phyloP scores from a whole-genome alignment of 1,140 invertebrate species.

The Sarcophaga bullata region DNA sequence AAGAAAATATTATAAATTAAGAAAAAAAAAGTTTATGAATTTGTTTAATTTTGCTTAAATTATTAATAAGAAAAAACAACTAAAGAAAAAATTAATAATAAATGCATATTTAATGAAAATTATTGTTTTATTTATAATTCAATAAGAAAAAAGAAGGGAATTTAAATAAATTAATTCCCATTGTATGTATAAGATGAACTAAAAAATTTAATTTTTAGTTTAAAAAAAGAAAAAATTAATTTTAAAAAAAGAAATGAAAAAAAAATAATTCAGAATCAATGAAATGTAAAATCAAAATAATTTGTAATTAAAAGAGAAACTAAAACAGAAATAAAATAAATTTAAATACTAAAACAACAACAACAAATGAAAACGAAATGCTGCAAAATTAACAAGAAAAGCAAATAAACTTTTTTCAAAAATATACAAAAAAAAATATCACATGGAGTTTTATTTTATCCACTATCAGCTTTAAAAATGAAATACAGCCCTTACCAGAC shows the following conservation, averaged over 20 bases:
- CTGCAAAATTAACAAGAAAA: conserved; percentile 1
- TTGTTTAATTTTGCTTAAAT: conserved; percentile 1
- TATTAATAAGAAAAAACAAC: neutral
- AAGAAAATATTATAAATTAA: neutral
- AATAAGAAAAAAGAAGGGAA: neutral
- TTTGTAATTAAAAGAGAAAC: conserved; percentile 2
- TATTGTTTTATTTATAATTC: neutral
- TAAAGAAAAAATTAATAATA: neutral
- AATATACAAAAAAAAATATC: neutral
- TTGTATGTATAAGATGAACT: too few species aligned
- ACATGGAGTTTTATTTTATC: too few species aligned
- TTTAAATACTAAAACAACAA: neutral
- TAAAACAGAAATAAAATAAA: neutral
- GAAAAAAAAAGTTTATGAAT: neutral
- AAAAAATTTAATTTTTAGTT: neutral
- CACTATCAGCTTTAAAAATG: too few species aligned
- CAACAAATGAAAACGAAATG: conserved; percentile 1
- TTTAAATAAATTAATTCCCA: neutral
- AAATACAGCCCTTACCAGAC: too few species aligned
- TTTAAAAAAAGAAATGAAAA: neutral
- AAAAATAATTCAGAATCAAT: neutral
- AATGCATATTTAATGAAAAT: neutral
- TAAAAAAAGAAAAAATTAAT: neutral
- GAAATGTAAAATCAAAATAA: conserved; percentile 12
- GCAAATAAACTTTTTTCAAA: conserved; percentile 11